Base-by-base conservation (phyloP, 2,888 invertebrate species). In the Prostheceraeus crozeri region DNA sequence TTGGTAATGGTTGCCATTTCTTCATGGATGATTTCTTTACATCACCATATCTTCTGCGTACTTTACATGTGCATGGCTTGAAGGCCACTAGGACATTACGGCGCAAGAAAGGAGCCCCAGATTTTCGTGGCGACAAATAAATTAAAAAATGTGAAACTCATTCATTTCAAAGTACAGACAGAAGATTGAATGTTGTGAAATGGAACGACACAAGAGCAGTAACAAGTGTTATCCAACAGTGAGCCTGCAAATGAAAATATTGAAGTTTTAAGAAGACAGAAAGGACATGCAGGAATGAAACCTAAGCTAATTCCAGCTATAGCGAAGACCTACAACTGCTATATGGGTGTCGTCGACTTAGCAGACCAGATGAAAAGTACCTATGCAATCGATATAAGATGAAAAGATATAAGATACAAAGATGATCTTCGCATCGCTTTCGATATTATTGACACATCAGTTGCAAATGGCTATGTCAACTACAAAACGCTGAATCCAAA, bases 11-110 rank as follows among this genome's bases (percentile, higher is more conserved):
- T 16, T 14, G 14, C 40, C 4, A 21, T 40, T 16, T 40, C 40
- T 40, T 40, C 4, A 40, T 40, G 40, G 40, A 40, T 40, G 19
- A 40, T n/a, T 40, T 40, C 40, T 40, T 40, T 21, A 16, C 40
- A n/a, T 40, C 40, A 16, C 40, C 40, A n/a, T 40, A 40, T 21
- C 6, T 40, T n/a, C 14, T 40, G 40, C 40, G 14, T n/a, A 21
- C 19, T 16, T 4, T 40, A 16, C 40, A 40, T 21, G n/a, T 16
- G 16, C 4, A 40, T 21, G 40, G 40, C 40, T n/a, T 40, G 16
- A n/a, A 40, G 40, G 40, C 40, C 40, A 40, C 40, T 8, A n/a
- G 40, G n/a, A n/a, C n/a, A n/a, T n/a, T n/a, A n/a, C n/a, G n/a
- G n/a, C n/a, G n/a, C n/a, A n/a, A n/a, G n/a, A n/a, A n/a, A n/a